Conservation (phyloP, 2,113 vertebrate genomes). For the Tupaia tana region DNA sequence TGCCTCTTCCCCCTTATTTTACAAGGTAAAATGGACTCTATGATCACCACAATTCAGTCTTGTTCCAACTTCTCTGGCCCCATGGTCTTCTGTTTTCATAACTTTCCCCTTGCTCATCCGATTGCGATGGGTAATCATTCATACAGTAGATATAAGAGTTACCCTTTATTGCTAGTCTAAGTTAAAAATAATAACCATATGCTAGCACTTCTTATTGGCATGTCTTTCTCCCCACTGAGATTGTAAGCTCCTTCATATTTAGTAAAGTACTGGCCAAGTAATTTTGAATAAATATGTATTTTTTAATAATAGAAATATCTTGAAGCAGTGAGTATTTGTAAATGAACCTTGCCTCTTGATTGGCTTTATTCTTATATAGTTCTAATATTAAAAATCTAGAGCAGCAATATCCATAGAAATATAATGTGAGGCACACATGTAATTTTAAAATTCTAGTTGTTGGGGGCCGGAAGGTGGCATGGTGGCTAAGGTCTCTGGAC, state of each 20-base stretch:
- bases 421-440: neutral
- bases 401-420: neutral
- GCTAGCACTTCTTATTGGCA: neutral
- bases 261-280: neutral
- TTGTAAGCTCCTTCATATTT: neutral
- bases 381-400: conserved; percentile 26
- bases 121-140: neutral
- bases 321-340: neutral
- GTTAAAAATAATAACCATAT: neutral
- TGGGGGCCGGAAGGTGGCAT: no score
- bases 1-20: neutral
- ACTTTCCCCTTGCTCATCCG: neutral
- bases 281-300: neutral
- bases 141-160: neutral
- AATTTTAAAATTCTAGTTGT: conserved; percentile 7
- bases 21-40: neutral
- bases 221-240: neutral
- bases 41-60: neutral
- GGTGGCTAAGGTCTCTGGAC: no score
- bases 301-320: conserved; percentile 17
- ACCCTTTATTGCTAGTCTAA: neutral
- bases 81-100: neutral
- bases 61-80: neutral
- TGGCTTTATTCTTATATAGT: neutral
- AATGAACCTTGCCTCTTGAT: neutral